Evolutionary conservation across 2,113 vertebrate species (phyloP).

Genomic region (Ursus arctos): DNA sequence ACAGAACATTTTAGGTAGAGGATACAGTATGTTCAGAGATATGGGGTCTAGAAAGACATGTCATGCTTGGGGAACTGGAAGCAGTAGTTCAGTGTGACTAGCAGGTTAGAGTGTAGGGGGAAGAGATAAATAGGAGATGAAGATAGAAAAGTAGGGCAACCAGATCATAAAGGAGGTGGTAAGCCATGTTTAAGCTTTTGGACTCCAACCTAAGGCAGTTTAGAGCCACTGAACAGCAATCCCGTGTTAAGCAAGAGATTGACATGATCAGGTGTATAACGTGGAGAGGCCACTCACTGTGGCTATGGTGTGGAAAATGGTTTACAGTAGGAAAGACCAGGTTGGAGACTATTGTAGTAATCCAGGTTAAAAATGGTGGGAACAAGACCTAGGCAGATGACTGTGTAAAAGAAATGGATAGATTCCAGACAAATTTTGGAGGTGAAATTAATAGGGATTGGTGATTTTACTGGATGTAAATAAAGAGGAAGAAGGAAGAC

Average conservation of each 20-base stretch:
- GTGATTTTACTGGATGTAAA: background rate
- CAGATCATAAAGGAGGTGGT: background rate
- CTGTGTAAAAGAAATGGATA: background rate
- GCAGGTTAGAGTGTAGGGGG: background rate
- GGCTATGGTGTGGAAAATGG: background rate
- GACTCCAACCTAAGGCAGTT: background rate
- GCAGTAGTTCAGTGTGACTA: background rate
- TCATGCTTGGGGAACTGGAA: background rate
- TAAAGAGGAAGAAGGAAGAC: background rate
- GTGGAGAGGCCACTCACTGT: background rate
- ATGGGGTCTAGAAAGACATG: background rate
- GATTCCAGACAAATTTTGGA: constrained; percentile 32
- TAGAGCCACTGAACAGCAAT: background rate
- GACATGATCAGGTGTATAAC: background rate
- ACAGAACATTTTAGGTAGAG: background rate
- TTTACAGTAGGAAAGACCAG: background rate
- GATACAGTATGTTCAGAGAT: background rate
- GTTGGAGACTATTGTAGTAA: background rate
- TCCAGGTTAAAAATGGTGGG: background rate
- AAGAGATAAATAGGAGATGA: background rate
- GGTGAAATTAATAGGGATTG: background rate
- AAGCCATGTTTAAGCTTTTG: background rate
- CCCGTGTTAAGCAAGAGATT: background rate
- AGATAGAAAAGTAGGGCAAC: background rate
- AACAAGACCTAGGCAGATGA: background rate